Base-by-base conservation (phyloP, 2,888 invertebrate genomes). In the Melipona bicolor region DNA sequence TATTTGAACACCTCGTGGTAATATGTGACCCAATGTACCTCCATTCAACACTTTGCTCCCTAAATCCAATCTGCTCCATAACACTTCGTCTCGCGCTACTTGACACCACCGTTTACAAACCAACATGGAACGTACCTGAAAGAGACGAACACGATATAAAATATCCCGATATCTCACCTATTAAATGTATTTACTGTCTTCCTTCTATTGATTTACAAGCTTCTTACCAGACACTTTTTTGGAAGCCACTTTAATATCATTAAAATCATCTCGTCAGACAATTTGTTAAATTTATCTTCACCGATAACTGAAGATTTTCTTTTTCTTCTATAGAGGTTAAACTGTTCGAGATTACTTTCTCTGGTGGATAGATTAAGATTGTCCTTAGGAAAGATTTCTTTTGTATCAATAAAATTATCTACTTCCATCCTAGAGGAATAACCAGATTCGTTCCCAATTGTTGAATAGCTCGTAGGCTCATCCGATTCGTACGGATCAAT, bases 191-290 rank as follows among this genome's bases (percentile, higher is more conserved):
- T 52, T 52, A 52, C 5, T 0, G 3, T 15, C 13, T 0, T 43
- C 49, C 2, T 0, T 3, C 15, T 9, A 13, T 15, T 59, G 4
- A 43, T 19, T 24, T 3, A 21, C 4, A 52, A 72, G 27, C 27
- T 27, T 56, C 88, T 96, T 96, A 94, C 97, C 97, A 65, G 97
- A 97, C 90, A 96, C 83, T 96, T 95, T 92, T 98, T 98, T 0
- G 98, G 97, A 75, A 99, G 95, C 97, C 97, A 98, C 86, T 96
- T 96, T 90, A 98, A 97, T 75, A 99, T 97, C 86, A 96, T 96
- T 36, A 99, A 95, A 65, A 98, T 96, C 90, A 98, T 96, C 95
- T 99, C 99, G 94, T 99, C 98, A 0, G 98, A 98, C 15, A 98
- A 95, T 11, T 95, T 95, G 27, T 95, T 95, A 94, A 98, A 98